Evolutionary conservation across 2,113 vertebrate genomes (phyloP).

Genomic region (Glareola pratincola): DNA sequence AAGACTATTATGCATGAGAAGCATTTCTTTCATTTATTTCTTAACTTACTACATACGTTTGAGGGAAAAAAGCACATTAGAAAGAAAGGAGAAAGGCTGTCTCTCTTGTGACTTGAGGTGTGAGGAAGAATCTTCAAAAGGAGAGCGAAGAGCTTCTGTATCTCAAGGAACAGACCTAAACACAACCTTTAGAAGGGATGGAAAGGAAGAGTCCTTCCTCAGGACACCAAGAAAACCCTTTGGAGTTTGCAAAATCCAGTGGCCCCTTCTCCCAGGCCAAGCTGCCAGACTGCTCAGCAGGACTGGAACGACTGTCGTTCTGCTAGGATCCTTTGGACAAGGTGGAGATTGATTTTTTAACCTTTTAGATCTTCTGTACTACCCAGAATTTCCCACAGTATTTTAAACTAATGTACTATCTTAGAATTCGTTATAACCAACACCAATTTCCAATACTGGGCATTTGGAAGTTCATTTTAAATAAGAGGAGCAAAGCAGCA

Average conservation of each 20-base stretch:
- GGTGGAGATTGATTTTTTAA: background rate
- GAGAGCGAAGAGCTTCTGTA: background rate
- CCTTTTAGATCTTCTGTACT: background rate
- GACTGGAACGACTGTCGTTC: background rate
- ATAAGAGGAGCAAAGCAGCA: background rate
- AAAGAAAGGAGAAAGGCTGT: background rate
- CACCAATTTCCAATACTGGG: background rate
- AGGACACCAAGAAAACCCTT: background rate
- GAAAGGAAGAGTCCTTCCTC: background rate
- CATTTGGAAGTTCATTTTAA: background rate
- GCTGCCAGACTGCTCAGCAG: background rate
- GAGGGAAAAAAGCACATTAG: background rate
- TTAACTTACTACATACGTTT: background rate
- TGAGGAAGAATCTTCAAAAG: background rate
- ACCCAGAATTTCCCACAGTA: background rate
- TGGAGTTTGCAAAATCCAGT: background rate
- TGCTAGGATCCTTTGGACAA: background rate
- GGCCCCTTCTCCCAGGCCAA: background rate
- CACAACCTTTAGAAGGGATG: background rate
- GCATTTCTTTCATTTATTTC: background rate
- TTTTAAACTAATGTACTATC: background rate
- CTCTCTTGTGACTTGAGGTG: background rate
- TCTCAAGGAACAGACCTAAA: background rate
- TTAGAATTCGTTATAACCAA: background rate
- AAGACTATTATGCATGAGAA: background rate